Conservation (phyloP, 2,797 vertebrate species). For the Pseudomugil gertrudae region DNA sequence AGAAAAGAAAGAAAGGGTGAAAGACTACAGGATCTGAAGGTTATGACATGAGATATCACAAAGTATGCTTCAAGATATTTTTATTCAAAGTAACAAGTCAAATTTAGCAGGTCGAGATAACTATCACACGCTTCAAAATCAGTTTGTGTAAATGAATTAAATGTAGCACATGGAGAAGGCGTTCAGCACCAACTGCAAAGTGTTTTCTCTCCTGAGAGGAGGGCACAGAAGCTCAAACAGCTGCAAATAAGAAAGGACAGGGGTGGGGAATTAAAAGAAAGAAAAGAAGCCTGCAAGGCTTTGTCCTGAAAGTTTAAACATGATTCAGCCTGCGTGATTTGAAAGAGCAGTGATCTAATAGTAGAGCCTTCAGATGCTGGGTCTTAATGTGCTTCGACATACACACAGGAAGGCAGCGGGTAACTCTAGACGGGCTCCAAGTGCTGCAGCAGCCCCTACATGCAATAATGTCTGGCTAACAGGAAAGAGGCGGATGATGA, state of each 20-base stretch:
- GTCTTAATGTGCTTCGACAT: conserved; percentile 43
- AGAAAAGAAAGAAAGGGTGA: neutral
- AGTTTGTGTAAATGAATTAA: conserved; percentile 19
- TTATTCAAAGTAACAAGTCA: conserved; percentile 14
- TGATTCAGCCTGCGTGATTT: conserved; percentile 50
- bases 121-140: conserved; percentile 24
- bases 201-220: conserved; percentile 10
- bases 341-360: conserved; percentile 52
- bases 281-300: conserved; percentile 19
- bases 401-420: conserved; percentile 53
- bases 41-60: neutral
- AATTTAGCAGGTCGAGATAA: conserved; percentile 25
- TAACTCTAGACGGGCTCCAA: conserved; percentile 57
- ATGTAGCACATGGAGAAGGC: conserved; percentile 9
- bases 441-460: conserved; percentile 27
- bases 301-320: conserved; percentile 51
- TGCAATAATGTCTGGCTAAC: conserved; percentile 36
- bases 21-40: too few relatives aligned
- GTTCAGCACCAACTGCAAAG: conserved; percentile 24
- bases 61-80: conserved; percentile 9
- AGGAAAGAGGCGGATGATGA: neutral
- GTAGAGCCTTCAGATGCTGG: conserved; percentile 28
- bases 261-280: neutral
- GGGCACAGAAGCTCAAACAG: conserved; percentile 59
- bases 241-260: conserved; percentile 24